Percentiles rank a stretch among this genome's conserved stretches.
phyloP scores from a whole-genome alignment of 2,888 invertebrate species.

The Trichopria drosophilae region DNA sequence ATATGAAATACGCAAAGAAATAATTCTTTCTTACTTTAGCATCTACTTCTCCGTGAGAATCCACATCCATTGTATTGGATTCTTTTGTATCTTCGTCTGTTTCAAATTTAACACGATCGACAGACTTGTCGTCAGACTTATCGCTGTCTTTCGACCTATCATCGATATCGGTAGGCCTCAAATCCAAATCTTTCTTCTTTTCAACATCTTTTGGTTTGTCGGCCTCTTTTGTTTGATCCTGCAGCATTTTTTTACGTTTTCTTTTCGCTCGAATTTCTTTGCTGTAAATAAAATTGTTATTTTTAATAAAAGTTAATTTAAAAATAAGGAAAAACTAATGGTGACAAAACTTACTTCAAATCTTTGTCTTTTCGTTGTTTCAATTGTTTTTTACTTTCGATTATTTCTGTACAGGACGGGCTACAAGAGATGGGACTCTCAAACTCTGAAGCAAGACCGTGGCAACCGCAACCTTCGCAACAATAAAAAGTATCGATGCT shows the following conservation, averaged over 20 bases:
- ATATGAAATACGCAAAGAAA: constrained; percentile 4
- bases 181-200: constrained; percentile 55
- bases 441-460: constrained; percentile 82
- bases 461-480: constrained; percentile 83
- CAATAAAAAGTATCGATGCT: constrained; percentile 74
- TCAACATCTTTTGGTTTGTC: constrained; percentile 51
- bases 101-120: constrained; percentile 43
- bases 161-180: constrained; percentile 42
- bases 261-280: constrained; percentile 52
- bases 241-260: constrained; percentile 52
- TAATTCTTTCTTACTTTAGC: constrained; percentile 45
- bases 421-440: constrained; percentile 78
- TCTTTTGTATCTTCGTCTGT: constrained; percentile 55
- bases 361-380: constrained; percentile 51
- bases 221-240: constrained; percentile 45
- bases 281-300: constrained; percentile 17
- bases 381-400: constrained; percentile 51
- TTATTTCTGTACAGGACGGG: constrained; percentile 67
- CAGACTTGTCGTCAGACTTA: constrained; percentile 13
- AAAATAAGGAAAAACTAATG: neutral
- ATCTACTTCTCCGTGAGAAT: constrained; percentile 41
- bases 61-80: constrained; percentile 47
- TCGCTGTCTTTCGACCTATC: constrained; percentile 43
- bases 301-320: neutral
- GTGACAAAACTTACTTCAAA: constrained; percentile 28